Conservation (phyloP, 2,113 vertebrate species). For the Indicator maculatus region DNA sequence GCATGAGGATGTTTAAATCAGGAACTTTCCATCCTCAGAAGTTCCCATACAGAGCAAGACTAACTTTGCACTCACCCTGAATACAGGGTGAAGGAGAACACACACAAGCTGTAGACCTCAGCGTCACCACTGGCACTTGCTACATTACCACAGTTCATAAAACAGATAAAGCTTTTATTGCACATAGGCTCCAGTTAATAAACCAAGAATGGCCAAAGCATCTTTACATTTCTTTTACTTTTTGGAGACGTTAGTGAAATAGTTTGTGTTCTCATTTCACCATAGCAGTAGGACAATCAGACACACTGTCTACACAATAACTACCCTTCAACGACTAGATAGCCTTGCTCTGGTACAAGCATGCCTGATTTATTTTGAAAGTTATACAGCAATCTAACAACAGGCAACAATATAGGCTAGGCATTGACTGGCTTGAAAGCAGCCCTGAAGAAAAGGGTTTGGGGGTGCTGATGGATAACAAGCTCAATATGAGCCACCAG, state of each 20-base stretch:
- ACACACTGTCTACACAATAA: not conserved
- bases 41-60: not conserved
- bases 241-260: not conserved
- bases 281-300: not conserved
- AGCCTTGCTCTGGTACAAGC: not conserved
- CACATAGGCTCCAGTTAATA: not conserved
- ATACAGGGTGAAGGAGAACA: fast-evolving
- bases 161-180: not conserved
- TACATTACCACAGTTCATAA: not conserved
- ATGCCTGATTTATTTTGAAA: not conserved
- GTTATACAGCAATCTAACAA: not conserved
- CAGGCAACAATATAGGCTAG: fast-evolving
- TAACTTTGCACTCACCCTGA: not conserved
- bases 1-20: not conserved
- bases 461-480: too few species aligned
- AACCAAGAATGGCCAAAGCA: not conserved
- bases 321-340: not conserved
- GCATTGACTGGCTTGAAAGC: too few species aligned
- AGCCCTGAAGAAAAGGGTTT: too few species aligned
- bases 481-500: too few species aligned
- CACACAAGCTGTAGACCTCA: not conserved
- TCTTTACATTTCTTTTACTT: not conserved
- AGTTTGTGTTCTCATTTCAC: not conserved
- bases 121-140: not conserved
- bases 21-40: not conserved